These are phyloP conservation scores for Plotosus lineatus DNA, from an alignment of 2,113 vertebrate genomes.

Conservation along the genomic window DNA sequence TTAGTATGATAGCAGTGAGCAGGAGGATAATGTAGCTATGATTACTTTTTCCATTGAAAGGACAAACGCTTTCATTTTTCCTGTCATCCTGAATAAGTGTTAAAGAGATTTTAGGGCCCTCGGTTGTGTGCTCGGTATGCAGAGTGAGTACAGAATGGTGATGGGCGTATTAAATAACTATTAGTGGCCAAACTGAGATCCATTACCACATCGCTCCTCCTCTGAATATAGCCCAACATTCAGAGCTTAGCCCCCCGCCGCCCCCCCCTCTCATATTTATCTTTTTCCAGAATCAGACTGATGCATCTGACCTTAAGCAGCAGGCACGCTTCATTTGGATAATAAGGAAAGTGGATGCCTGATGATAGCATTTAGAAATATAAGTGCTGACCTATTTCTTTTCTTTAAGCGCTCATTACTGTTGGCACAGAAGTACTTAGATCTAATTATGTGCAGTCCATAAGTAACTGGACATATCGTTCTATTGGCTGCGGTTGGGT, in stretches of 20 bases:
- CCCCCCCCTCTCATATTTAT: conserved; percentile 62
- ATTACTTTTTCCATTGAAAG: conserved; percentile 93
- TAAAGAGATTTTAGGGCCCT: conserved; percentile 56
- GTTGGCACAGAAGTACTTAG: neutral
- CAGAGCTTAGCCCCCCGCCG: conserved; percentile 77
- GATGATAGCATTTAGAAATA: neutral
- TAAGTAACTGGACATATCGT: neutral
- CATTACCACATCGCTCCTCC: conserved; percentile 77
- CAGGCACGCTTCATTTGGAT: conserved; percentile 72
- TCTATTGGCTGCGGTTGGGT: neutral
- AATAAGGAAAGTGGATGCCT: conserved; percentile 16
- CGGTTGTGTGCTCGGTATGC: conserved; percentile 75
- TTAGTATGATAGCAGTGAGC: conserved; percentile 89
- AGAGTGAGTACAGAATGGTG: conserved; percentile 83
- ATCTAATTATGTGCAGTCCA: neutral
- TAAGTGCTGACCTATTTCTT: conserved; percentile 22
- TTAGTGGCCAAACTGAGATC: conserved; percentile 83
- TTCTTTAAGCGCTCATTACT: neutral
- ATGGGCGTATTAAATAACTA: conserved; percentile 91
- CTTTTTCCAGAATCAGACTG: conserved; percentile 56
- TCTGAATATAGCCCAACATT: conserved; percentile 88
- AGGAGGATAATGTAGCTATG: conserved; percentile 91
- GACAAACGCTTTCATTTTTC: conserved; percentile 95
- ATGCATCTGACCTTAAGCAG: conserved; percentile 66
- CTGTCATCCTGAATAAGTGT: conserved; percentile 95